Evolutionary conservation across 2,113 vertebrate species (phyloP), one percentile per base, ranked within the genome.

Genomic region (Rhinolophus ferrumequinum): DNA sequence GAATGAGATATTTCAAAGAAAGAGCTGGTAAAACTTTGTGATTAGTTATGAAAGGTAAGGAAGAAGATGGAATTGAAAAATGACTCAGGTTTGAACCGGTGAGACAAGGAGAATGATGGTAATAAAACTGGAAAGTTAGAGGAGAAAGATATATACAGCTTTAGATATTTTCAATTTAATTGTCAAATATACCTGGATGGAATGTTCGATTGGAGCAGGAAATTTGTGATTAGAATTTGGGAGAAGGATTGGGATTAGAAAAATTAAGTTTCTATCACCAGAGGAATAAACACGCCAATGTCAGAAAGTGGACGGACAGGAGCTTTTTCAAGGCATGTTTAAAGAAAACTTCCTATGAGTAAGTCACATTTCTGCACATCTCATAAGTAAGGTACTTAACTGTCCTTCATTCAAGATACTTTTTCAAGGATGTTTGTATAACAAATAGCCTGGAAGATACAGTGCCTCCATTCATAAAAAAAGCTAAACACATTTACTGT

Each of bases 121-220:
- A 72, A 77, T 44, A 41, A 82, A 96, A 66, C 13, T 30, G 6
- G 6, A 60, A 88, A 33, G 38, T 81, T 88, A 38, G 35, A 11
- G 9, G 41, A 64, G 35, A 30, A 87, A 33, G 19, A 26, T 87
- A 21, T 56, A 41, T 11, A 47, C 19, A 54, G 9, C 44, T 76
- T 52, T 73, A 84, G 50, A 75, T 11, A 92, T 94, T 84, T 83
- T 79, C 73, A 67, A 54, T 83, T 50, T 87, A 54, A 95, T 8
- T 30, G n/a, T 24, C 90, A 41, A 47, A 60, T 28, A 33, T 72
- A 35, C 38, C 64, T 80, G 24, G 44, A 54, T 79, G 26, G 44
- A 54, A 58, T 72, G 33, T 56, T 72, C 54, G 66, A 6, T 47
- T 41, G 19, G 35, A 92, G 22, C 5, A 72, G 41, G 54, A 72